Percentiles rank a stretch among this genome's conserved stretches.
These are phyloP conservation scores for Clistopyga incitator DNA, from an alignment of 2,888 invertebrate genomes.

Conservation along the genomic window DNA sequence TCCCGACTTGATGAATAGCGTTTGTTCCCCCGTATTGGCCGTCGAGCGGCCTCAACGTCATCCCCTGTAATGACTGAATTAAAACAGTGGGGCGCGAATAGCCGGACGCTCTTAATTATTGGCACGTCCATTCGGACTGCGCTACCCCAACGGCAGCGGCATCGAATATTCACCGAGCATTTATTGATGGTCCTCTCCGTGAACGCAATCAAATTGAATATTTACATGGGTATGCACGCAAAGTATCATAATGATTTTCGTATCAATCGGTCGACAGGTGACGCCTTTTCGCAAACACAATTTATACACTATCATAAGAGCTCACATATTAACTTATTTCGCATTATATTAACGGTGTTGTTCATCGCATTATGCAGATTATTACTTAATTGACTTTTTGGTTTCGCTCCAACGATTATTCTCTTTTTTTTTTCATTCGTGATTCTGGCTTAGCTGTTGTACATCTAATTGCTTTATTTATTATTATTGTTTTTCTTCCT, in stretches of 20 bases:
- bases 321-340: conserved; percentile 28
- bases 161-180: conserved; percentile 59
- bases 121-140: conserved; percentile 50
- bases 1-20: conserved; percentile 73
- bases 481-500: too few species aligned
- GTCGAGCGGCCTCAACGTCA: conserved; percentile 14
- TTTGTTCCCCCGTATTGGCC: conserved; percentile 54
- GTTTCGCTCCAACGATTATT: neutral
- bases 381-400: conserved; percentile 41
- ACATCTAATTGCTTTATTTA: too few species aligned
- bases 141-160: neutral
- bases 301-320: conserved; percentile 47
- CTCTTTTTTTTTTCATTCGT: neutral
- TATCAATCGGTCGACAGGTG: conserved; percentile 56
- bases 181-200: conserved; percentile 49
- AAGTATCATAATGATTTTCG: conserved; percentile 60
- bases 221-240: conserved; percentile 40
- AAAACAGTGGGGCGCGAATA: conserved; percentile 71
- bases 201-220: conserved; percentile 63
- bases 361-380: conserved; percentile 23
- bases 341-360: conserved; percentile 44
- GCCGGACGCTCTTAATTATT: conserved; percentile 71
- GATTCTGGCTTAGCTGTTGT: neutral
- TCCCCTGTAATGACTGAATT: conserved; percentile 74
- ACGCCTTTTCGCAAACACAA: conserved; percentile 59